A percentile compares a stretch with the other conserved stretches of the same genome.
Conservation (phyloP, 23 tunicate genomes). For the Ascidia mentula region DNA sequence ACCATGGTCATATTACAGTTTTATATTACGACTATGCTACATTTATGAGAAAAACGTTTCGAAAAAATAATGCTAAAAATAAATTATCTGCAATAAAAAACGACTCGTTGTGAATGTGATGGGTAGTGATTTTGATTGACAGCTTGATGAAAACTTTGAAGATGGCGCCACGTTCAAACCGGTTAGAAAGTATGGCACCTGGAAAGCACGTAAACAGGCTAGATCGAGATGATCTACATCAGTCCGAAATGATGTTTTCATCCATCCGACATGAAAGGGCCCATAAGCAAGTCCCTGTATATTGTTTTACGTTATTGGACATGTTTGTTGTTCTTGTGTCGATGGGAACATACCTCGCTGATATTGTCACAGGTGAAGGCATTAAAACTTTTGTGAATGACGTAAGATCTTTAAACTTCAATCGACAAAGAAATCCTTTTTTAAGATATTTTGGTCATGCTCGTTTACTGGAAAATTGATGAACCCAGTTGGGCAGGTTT, state of each 20-base stretch:
- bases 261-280: conserved; percentile 4
- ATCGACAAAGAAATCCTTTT: neutral
- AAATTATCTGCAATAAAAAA: too few species aligned
- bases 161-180: conserved; percentile 10
- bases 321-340: conserved; percentile 59
- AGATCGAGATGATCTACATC: neutral
- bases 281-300: conserved; percentile 40
- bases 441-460: conserved; percentile 80
- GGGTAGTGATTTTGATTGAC: neutral
- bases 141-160: neutral
- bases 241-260: conserved; percentile 6
- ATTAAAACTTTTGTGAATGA: neutral
- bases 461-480: conserved; percentile 80
- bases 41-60: too few species aligned
- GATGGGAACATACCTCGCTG: conserved; percentile 85
- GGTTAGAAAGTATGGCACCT: neutral
- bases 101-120: neutral
- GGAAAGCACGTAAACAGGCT: neutral
- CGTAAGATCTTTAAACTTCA: neutral
- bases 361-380: conserved; percentile 75
- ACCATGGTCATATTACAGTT: too few species aligned
- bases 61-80: too few species aligned
- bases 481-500: conserved; percentile 74
- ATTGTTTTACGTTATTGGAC: conserved; percentile 80
- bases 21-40: too few species aligned